These are phyloP conservation scores for Lepidothrix coronata DNA, from an alignment of 2,113 vertebrate species.

Conservation along the genomic window DNA sequence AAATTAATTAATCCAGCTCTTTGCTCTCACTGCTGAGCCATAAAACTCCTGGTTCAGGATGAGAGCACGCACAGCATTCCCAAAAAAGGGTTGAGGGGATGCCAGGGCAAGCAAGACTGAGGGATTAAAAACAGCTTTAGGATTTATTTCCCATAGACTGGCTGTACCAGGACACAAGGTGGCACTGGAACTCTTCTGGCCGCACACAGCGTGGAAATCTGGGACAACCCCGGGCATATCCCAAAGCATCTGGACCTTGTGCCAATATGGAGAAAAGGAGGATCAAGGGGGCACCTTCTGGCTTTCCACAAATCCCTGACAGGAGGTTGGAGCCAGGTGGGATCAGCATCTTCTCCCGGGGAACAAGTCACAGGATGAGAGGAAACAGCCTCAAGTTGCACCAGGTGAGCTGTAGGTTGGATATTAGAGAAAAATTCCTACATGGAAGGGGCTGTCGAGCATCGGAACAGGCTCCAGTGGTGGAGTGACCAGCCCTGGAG, in stretches of 20 bases:
- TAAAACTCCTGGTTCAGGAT: not conserved
- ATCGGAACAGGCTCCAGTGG: not conserved
- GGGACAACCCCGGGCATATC: rapidly evolving
- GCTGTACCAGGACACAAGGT: not conserved
- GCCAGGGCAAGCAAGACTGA: rapidly evolving
- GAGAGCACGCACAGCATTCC: not conserved
- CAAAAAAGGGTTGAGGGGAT: no score
- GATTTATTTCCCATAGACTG: not conserved
- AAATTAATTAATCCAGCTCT: not conserved
- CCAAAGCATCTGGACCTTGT: not conserved
- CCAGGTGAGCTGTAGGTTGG: no score
- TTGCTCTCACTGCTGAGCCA: not conserved
- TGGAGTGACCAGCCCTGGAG: not conserved
- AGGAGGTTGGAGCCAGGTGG: not conserved
- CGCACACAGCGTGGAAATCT: not conserved
- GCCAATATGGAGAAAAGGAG: not conserved
- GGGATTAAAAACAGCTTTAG: not conserved
- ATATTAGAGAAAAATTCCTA: not conserved
- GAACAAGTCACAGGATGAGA: not conserved
- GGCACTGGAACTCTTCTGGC: not conserved
- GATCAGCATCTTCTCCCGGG: not conserved
- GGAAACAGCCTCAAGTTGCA: not conserved
- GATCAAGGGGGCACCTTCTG: not conserved
- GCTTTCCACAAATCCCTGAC: no score
- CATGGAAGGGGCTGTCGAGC: not conserved